These are phyloP conservation scores for Regulus satrapa DNA, from an alignment of 2,113 vertebrate genomes.

Conservation along the genomic window DNA sequence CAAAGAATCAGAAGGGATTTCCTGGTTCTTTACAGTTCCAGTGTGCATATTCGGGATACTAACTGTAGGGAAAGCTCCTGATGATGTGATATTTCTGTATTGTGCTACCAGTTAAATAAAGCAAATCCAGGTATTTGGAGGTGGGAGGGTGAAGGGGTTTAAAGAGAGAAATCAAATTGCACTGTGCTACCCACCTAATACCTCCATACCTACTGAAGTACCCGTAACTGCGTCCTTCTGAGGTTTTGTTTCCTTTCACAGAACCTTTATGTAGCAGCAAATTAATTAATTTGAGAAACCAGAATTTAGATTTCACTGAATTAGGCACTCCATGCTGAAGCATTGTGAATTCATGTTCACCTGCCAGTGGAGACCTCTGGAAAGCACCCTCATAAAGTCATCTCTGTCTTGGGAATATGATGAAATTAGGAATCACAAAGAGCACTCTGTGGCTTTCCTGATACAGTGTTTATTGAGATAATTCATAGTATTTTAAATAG, in stretches of 20 bases:
- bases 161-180: background rate
- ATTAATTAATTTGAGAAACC: background rate
- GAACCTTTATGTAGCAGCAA: background rate
- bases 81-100: background rate
- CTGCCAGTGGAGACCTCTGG: background rate
- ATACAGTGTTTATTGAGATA: background rate
- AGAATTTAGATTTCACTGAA: background rate
- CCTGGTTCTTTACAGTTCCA: background rate
- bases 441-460: background rate
- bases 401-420: background rate
- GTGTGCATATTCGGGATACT: background rate
- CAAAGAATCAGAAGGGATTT: background rate
- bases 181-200: background rate
- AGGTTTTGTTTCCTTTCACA: background rate
- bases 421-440: background rate
- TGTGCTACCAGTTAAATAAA: background rate
- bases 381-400: background rate
- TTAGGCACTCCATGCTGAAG: background rate
- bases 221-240: accelerated
- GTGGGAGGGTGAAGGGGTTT: background rate
- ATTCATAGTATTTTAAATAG: background rate
- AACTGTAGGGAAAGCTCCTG: background rate
- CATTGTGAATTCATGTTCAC: background rate
- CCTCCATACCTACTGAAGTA: background rate
- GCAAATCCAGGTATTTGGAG: background rate